Base-by-base conservation (phyloP, 2,113 vertebrate genomes). In the Rhinogobius similis region DNA sequence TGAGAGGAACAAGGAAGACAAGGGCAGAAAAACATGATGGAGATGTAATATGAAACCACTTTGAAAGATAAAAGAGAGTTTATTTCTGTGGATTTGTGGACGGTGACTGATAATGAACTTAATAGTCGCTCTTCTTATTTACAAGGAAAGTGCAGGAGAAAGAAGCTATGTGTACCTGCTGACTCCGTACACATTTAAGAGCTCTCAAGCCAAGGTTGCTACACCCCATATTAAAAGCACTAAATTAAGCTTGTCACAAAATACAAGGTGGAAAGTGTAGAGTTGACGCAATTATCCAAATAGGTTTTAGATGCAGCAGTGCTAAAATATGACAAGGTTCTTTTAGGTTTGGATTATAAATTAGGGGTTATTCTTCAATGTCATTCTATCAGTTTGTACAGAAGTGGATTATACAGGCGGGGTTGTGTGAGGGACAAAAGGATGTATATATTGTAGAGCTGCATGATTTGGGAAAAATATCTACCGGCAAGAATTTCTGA, bases 91-190 rank as follows among this genome's bases (percentile, higher is more conserved):
- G 67, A 78, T 75, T 75, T 67, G 32, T 36, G 32, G 75, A 73
- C 24, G 16, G 75, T 24, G 20, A 64, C 73, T 77, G 74, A 79
- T 83, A 90, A 88, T 77, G 70, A 83, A 84, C 82, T 86, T 82
- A 76, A 81, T 58, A 62, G 71, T 48, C 70, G 63, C 65, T 81
- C 72, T 75, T 77, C 58, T 68, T 76, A 72, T 82, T 85, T 82
- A 83, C 76, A 82, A 80, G 76, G 67, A 78, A 83, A 80, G 66
- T 83, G 82, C 75, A 72, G 85, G 38, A 8, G 68, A 59, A 65
- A 81, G 82, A 82, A 67, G 64, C 77, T 73, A 41, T 55, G 59
- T 23, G 13, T 68, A 84, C 67, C 81, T 81, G 79, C 84, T 81
- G 66, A 81, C 66, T 77, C 20, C 2, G 24, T 72, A 70, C 67